phyloP scores from a whole-genome alignment of 2,888 invertebrate genomes.

The Zygothrica quintamaculata region DNA sequence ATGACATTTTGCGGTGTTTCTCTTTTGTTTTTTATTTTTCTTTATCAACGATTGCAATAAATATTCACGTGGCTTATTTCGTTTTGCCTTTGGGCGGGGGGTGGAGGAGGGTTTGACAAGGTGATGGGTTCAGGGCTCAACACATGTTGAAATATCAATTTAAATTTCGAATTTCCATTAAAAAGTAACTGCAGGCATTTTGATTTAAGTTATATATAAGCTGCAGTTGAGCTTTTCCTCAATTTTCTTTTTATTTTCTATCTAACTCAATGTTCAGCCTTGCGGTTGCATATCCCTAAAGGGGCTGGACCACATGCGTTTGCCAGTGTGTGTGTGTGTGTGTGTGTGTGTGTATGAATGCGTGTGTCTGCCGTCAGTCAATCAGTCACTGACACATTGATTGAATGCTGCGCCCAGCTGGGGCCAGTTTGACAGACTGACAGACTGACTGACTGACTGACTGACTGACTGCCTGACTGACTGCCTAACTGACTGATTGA shows the following conservation, averaged over 20 bases:
- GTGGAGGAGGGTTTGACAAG: not conserved
- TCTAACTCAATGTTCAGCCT: not conserved
- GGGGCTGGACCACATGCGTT: not conserved
- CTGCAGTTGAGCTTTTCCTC: constrained; percentile 13
- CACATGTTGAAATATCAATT: constrained; percentile 14
- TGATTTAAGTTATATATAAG: constrained; percentile 10
- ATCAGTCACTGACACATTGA: constrained; percentile 59
- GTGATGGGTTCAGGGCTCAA: constrained; percentile 15
- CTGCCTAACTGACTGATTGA: constrained; percentile 8
- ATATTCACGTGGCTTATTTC: constrained; percentile 58
- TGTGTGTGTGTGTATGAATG: not conserved
- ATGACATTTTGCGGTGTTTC: constrained; percentile 15
- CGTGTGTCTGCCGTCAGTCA: constrained; percentile 41
- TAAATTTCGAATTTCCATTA: constrained; percentile 26
- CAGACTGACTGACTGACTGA: constrained; percentile 13
- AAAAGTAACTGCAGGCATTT: constrained; percentile 12
- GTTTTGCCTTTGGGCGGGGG: no score
- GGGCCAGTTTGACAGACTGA: constrained; percentile 4
- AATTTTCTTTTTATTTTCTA: constrained; percentile 2
- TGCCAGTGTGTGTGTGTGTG: not conserved
- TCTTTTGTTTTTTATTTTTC: no score
- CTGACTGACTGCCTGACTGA: constrained; percentile 1
- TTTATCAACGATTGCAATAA: constrained; percentile 70
- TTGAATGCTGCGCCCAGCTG: constrained; percentile 49
- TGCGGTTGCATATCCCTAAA: constrained; percentile 4